These are phyloP conservation scores for Brachypteracias leptosomus DNA, from an alignment of 2,113 vertebrate species.

Conservation along the genomic window DNA sequence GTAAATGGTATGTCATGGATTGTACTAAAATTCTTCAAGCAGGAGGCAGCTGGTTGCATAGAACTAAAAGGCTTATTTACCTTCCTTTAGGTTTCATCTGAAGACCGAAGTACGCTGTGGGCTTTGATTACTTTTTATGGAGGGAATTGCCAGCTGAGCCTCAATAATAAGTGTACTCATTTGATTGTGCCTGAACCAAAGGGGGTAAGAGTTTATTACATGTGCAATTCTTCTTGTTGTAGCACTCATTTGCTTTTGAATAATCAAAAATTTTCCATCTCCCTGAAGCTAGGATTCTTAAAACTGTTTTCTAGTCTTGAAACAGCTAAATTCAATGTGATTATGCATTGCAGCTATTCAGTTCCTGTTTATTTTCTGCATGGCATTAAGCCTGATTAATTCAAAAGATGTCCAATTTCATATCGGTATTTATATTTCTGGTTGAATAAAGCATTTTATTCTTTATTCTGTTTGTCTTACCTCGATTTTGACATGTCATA, in stretches of 20 bases:
- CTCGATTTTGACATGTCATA: not conserved
- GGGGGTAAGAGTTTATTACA: slow-evolving; percentile 83
- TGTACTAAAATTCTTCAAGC: not conserved
- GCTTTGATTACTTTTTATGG: slow-evolving; percentile 96
- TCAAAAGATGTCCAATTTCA: not conserved
- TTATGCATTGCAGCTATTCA: not conserved
- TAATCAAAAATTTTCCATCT: not conserved
- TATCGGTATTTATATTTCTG: not conserved
- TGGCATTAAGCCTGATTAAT: not conserved
- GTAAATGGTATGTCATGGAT: not conserved
- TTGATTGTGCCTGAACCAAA: slow-evolving; percentile 93
- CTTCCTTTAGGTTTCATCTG: slow-evolving; percentile 81
- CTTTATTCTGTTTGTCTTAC: not conserved
- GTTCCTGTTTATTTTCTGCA: not conserved
- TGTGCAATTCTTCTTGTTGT: not conserved
- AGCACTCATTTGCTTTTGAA: not conserved
- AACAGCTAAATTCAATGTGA: not conserved
- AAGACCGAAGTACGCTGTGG: slow-evolving; percentile 90
- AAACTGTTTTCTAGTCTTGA: not conserved
- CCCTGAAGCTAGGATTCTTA: not conserved
- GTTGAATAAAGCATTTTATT: not conserved
- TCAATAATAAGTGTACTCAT: slow-evolving; percentile 95
- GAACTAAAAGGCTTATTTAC: not conserved
- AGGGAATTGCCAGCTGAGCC: slow-evolving; percentile 90
- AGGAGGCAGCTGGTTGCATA: not conserved